Evolutionary conservation across 2,113 vertebrate species (phyloP), one percentile per base, ranked within the genome.

Genomic region (Pagrus major): DNA sequence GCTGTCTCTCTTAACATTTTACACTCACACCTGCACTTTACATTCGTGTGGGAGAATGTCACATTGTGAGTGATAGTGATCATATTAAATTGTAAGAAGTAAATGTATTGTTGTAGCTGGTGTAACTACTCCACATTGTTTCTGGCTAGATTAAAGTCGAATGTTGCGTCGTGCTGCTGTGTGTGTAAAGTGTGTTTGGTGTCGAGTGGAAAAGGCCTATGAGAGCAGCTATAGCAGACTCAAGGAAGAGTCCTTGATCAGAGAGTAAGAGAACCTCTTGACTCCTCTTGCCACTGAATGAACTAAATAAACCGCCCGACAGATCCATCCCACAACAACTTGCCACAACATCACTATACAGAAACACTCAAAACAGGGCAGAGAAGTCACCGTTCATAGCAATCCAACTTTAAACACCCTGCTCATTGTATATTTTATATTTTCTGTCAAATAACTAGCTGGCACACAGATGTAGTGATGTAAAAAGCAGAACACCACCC

Each of bases 201-300:
- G 42, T 61, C 15, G 31, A 61, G 23, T 31, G 33, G 31, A 14
- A 49, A 37, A 59, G 7, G 9, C 11, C 27, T 47, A 46, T 46
- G 10, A 21, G 25, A 61, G 16, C 60, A 65, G 21, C 33, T 42
- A 41, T 15, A 35, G 42, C 25, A 52, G 6, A 65, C 18, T 47
- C 12, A 61, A 47, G 54, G 35, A 21, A 46, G 44, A 16, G 42
- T 42, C 20, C 33, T 74, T 37, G 16, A 33, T 44, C 8, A 0
- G 35, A 59, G 52, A 73, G 9, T 5, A 52, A 31, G 58, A 37
- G 58, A 37, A n/a, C 58, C 11, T 60, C 58, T 60, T 12, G 52
- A 68, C 46, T 68, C 12, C 71, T 75, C 54, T 71, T 66, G 14
- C 37, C 46, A 63, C 42, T 56, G n/a, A 79, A 65, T 56, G 10